Percentiles rank a stretch among this genome's conserved stretches.
Conservation (phyloP, 2,797 vertebrate genomes). For the Galagoides demidoff region DNA sequence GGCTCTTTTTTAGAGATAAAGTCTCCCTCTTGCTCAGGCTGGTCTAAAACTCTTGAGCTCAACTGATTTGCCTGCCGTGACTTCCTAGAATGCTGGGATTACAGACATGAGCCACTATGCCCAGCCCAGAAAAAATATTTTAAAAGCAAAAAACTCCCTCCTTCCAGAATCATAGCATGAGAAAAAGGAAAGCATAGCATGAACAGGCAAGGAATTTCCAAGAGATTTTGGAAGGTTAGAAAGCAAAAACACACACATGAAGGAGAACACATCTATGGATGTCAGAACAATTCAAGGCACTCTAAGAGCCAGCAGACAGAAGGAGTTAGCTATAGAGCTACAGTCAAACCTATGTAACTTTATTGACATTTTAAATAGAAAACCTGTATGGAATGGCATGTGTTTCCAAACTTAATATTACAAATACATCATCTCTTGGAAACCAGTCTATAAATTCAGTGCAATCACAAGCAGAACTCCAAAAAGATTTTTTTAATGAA, state of each 20-base stretch:
- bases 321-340: not conserved
- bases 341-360: not conserved
- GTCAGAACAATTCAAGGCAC: not conserved
- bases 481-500: not conserved
- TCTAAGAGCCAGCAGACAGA: not conserved
- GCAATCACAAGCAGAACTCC: not conserved
- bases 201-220: not conserved
- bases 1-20: too few species aligned
- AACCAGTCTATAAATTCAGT: not conserved
- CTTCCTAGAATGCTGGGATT: too few species aligned
- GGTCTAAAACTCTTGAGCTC: too few species aligned
- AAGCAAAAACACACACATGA: not conserved
- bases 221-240: not conserved
- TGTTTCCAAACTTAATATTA: not conserved
- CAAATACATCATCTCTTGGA: not conserved
- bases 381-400: not conserved
- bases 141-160: not conserved
- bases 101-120: too few species aligned
- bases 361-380: not conserved
- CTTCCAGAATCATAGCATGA: not conserved
- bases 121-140: not conserved
- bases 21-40: too few species aligned
- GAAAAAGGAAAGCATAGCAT: not conserved
- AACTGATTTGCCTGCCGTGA: too few species aligned
- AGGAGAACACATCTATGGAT: not conserved